Base-by-base conservation (phyloP, 2,888 invertebrate species). In the Tholera decimalis region DNA sequence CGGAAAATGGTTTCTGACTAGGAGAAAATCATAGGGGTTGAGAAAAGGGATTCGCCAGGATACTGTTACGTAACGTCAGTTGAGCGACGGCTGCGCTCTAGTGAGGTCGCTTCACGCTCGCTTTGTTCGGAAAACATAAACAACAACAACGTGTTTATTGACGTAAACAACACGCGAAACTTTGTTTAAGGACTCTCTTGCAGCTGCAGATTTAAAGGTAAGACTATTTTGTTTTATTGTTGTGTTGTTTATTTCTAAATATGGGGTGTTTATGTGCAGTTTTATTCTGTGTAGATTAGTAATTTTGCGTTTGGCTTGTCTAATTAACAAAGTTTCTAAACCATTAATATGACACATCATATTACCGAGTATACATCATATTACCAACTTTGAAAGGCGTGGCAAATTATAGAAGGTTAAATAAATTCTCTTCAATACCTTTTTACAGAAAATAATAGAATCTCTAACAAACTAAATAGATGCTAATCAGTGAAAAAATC, bases 121-220 rank as follows among this genome's bases (percentile, higher is more conserved):
- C 65, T 55, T 66, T 80, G 64, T 59, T 58, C 62, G 82, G 72
- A 85, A 84, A 90, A 91, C 83, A 94, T 93, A 95, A 95, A 95
- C 89, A 94, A 93, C 93, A 95, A 94, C 93, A 94, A 90, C 94
- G 90, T 95, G 92, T 92, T 93, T 93, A 88, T 81, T 82, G 83
- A 86, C 94, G 95, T 95, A 93, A 94, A 95, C 93, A 94, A 91
- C 83, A 57, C 83, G 76, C 67, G 73, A 30, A 71, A 86, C 73
- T 83, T 88, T 82, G 81, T 79, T 83, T 59, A 78, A 79, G 84
- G 84, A 87, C 83, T 86, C 85, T 74, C 50, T 68, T 64, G 78
- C 64, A 73, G 64, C 79, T 68, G 44, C 58, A 65, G 69, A 63
- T 64, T 76, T 74, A 37, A 41, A 79, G 83, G 85, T 84, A 82